Percentiles rank a stretch among this genome's conserved stretches.
These are phyloP conservation scores for Papilio dardanus DNA, from an alignment of 1,140 invertebrate species.

Conservation along the genomic window DNA sequence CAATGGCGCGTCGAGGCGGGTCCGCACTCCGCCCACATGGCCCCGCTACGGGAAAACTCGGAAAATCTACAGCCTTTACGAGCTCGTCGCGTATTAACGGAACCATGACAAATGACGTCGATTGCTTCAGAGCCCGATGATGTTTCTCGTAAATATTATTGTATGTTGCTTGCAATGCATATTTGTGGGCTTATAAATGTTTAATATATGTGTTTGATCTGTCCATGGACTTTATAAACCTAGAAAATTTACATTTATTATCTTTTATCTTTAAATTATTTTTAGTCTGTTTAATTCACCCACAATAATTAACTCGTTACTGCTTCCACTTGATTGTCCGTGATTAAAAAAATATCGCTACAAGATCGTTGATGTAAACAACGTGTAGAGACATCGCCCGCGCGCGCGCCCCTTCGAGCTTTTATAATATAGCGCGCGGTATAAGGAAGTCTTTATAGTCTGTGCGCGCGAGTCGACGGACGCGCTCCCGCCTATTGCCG, in stretches of 20 bases:
- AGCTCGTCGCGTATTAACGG: slow-evolving; percentile 16
- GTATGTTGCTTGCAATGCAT: not conserved
- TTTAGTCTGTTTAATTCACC: not conserved
- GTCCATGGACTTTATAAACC: not conserved
- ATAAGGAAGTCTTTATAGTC: slow-evolving; percentile 79
- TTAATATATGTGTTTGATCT: not conserved
- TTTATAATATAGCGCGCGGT: slow-evolving; percentile 69
- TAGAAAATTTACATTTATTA: not conserved
- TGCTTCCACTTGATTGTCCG: not conserved
- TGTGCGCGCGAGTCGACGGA: slow-evolving; percentile 76
- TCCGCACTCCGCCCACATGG: slow-evolving; percentile 64
- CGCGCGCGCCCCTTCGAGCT: slow-evolving; percentile 59
- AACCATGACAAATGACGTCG: slow-evolving; percentile 28
- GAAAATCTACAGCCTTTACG: slow-evolving; percentile 52
- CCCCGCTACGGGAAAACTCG: slow-evolving; percentile 57
- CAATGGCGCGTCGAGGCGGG: slow-evolving; percentile 72
- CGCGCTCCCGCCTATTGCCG: slow-evolving; percentile 53
- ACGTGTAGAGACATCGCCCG: slow-evolving; percentile 50
- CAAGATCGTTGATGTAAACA: slow-evolving; percentile 53
- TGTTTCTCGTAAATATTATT: slow-evolving; percentile 20
- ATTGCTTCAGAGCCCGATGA: not conserved
- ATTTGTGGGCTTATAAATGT: not conserved
- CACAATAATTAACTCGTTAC: not conserved
- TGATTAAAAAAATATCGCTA: slow-evolving; percentile 15
- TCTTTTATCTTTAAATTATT: not conserved